A percentile compares a stretch with the other conserved stretches of the same genome.
phyloP scores from a whole-genome alignment of 2,113 vertebrate genomes.

The Microtus ochrogaster region DNA sequence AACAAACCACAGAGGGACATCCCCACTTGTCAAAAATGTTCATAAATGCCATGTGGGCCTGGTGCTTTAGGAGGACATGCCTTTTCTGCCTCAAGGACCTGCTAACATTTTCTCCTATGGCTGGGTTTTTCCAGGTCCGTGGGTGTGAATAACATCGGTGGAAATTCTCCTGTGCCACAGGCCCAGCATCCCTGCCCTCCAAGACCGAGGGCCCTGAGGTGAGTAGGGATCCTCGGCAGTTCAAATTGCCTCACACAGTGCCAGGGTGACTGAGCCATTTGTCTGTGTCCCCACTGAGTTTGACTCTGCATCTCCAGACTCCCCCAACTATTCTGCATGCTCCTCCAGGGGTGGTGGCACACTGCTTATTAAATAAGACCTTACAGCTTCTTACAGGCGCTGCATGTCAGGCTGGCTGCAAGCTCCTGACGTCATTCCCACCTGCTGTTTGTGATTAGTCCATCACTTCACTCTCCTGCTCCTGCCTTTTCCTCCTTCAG shows the following conservation, averaged over 20 bases:
- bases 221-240: background rate
- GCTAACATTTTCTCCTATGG: background rate
- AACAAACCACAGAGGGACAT: background rate
- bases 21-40: background rate
- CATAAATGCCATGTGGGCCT: background rate
- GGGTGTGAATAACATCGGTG: background rate
- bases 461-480: background rate
- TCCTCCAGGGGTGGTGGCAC: background rate
- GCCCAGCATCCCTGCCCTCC: background rate
- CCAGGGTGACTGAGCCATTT: background rate
- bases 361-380: background rate
- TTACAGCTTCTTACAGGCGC: background rate
- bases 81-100: background rate
- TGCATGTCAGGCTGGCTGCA: background rate
- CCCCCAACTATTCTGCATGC: background rate
- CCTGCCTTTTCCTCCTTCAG: background rate
- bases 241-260: background rate
- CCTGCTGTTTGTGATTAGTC: background rate
- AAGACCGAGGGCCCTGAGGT: background rate
- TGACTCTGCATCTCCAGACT: background rate
- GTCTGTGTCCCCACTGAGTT: background rate
- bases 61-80: background rate
- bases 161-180: background rate
- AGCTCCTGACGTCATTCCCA: background rate
- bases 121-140: background rate